Evolutionary conservation across 1,140 invertebrate species (phyloP), one percentile per base, ranked within the genome.

Genomic region (Schlechtendalia chinensis): DNA sequence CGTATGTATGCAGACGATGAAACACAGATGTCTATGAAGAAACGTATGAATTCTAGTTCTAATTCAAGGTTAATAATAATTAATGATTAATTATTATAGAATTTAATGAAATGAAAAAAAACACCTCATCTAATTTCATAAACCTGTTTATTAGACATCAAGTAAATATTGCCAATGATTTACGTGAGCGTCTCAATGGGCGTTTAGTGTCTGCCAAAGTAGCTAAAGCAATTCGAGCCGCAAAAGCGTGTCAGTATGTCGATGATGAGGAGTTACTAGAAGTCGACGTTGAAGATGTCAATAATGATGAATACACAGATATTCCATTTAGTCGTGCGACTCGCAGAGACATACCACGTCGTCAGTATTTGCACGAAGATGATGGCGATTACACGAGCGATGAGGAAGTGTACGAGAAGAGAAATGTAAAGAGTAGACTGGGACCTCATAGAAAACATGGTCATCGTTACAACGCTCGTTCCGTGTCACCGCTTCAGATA

Each of bases 1-100:
- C 56, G 75, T n/a, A 79, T 79, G 75, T 79, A 79, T 50, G 75
- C 75, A 32, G 75, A 79, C 6, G 75, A 79, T 63, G 75, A 63
- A 17, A 24, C 75, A 27, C 75, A 79, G 24, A 47, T 6, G 63
- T 5, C 24, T n/a, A 79, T 27, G 10, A 58, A 58, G 10, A 79
- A 79, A 50, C 75, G 75, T 47, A 1, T 79, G 32, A 79, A 79
- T 50, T 79, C 75, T 12, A 27, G 32, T 59, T 79, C 58, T 47
- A 79, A 63, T 79, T 79, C 75, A 47, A 79, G 75, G 75, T 79
- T 5, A 19, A n/a, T n/a, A n/a, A n/a, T n/a, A n/a, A 39, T 39
- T 39, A 39, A 39, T 39, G 0, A 59, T 45, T 39, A 59, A 22
- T 19, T 59, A 22, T 10, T 1, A 8, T 6, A 56, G 17, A 53